Base-by-base conservation (phyloP, 2,888 invertebrate species). In the Nomada fabriciana region DNA sequence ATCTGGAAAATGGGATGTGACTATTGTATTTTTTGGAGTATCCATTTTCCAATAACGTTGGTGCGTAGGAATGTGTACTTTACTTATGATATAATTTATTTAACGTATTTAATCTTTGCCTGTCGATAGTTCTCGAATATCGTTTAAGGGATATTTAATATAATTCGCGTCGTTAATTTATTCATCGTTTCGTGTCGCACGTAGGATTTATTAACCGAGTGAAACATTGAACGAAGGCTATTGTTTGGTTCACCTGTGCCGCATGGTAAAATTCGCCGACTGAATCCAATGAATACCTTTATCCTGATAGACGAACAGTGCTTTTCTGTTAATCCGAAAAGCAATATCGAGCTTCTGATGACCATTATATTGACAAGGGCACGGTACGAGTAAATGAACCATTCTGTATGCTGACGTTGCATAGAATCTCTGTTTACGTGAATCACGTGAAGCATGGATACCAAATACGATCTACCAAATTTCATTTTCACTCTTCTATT, bases 281-380 rank as follows among this genome's bases (percentile, higher is more conserved):
- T 63, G 42, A 57, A 70, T 59, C 36, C 57, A 60, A 74, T 60
- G 64, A 20, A 65, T 29, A 18, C 3, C 23, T 64, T 53, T 50
- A 18, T 36, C 15, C 50, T 18, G 60, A 57, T 10, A 43, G 11
- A 50, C 11, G 20, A 18, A 42, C 23, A 23, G 25, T 20, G 63
- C 73, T 77, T 73, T 81, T 67, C 53, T 52, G 61, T 71, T 78
- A 75, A 78, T 82, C 70, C 70, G 47, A 53, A 69, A 75, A 36
- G 65, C 65, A 77, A 81, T 77, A 81, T 81, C 81, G 68, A 57
- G 18, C 23, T 71, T 53, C 47, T 25, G 50, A 64, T 52, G 52
- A 18, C 25, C 10, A 55, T 47, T 64, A 20, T 68, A 52, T 42
- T 20, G n/a, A 36, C 13, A 68, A 63, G 63, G 69, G 63, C 69